Evolutionary conservation across 2,888 invertebrate genomes (phyloP).

Genomic region (Drosophila neonasuta): DNA sequence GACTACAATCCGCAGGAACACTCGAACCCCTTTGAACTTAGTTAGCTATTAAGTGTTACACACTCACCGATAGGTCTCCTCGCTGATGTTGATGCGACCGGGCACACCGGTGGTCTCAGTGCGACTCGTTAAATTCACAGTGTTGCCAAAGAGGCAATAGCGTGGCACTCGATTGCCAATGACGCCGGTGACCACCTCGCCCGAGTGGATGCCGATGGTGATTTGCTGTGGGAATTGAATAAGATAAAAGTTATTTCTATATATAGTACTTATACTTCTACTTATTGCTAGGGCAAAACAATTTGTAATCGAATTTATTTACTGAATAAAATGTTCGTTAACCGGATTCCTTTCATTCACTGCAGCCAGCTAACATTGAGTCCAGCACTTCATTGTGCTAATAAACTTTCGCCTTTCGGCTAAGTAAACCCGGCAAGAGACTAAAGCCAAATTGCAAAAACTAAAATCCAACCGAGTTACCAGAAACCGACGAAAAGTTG

Average conservation of each 20-base stretch:
- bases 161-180: constrained; percentile 97
- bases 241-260: constrained; percentile 5
- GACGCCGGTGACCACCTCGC: constrained; percentile 96
- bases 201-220: constrained; percentile 96
- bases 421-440: constrained; percentile 20
- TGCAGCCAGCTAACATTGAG: constrained; percentile 33
- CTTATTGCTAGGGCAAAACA: constrained; percentile 1
- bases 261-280: not conserved
- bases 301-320: constrained; percentile 29
- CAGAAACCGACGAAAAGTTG: constrained; percentile 64
- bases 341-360: not conserved
- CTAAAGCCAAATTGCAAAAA: constrained; percentile 32
- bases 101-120: constrained; percentile 96
- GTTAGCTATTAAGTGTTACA: constrained; percentile 28
- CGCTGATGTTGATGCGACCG: constrained; percentile 95
- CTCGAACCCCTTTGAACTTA: constrained; percentile 30
- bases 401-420: constrained; percentile 57
- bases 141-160: constrained; percentile 96
- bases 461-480: constrained; percentile 47
- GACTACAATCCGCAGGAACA: constrained; percentile 16
- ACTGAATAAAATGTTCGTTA: constrained; percentile 26
- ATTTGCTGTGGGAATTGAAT: constrained; percentile 86
- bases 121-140: constrained; percentile 95
- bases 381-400: constrained; percentile 67
- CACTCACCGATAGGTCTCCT: constrained; percentile 93